Evolutionary conservation across 2,113 vertebrate genomes (phyloP).

Genomic region (Hypocryptadius cinnamomeus): DNA sequence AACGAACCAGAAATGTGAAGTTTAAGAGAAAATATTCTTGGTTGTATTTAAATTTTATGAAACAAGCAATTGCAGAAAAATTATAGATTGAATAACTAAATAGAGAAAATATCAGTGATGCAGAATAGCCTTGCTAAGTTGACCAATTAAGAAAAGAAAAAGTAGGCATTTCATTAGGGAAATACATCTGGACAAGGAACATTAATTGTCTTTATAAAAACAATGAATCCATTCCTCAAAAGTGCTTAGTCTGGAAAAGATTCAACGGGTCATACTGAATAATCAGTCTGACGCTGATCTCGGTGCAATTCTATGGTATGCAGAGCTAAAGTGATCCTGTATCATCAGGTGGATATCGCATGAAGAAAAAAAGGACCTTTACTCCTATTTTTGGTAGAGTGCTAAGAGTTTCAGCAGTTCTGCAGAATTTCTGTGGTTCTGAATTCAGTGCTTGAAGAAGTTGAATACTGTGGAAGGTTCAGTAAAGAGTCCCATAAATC

Average conservation of each 20-base stretch:
- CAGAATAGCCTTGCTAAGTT: not conserved
- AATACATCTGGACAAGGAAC: not conserved
- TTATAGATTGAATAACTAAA: not conserved
- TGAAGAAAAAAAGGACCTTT: not conserved
- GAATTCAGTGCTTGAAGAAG: not conserved
- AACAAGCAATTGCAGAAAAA: not conserved
- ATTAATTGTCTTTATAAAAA: not conserved
- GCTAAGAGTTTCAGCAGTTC: not conserved
- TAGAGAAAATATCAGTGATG: not conserved
- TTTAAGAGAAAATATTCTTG: not conserved
- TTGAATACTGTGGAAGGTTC: not conserved
- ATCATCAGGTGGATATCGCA: not conserved
- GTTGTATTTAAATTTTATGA: not conserved
- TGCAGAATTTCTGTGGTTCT: not conserved
- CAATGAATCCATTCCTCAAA: not conserved
- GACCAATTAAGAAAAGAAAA: not conserved
- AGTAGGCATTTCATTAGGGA: not conserved
- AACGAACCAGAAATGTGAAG: not conserved
- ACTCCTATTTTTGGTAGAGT: not conserved
- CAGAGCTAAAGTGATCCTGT: not conserved
- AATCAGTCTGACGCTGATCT: not conserved
- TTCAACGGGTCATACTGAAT: not conserved
- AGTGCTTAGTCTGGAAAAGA: not conserved
- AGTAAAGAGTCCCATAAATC: not conserved
- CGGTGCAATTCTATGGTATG: fast-evolving